Conservation (phyloP, 2,888 invertebrate species). For the Odontocolon sp. region DNA sequence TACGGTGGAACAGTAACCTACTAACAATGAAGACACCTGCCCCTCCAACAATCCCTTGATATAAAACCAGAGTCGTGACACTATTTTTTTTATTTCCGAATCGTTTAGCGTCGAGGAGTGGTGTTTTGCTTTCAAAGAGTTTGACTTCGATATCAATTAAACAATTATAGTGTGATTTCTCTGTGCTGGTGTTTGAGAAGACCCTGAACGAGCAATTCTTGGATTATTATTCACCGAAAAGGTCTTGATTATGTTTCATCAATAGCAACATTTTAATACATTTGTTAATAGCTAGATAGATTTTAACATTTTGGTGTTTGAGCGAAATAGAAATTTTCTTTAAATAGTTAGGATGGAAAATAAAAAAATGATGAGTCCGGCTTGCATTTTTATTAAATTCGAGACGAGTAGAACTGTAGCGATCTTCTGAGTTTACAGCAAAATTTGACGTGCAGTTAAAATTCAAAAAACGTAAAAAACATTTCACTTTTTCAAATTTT, state of each 20-base stretch:
- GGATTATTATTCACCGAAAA: conserved; percentile 36
- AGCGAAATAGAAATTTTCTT: no score
- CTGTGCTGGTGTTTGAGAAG: conserved; percentile 31
- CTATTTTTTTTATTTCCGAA: conserved; percentile 66
- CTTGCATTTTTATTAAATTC: no score
- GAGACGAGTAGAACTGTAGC: no score
- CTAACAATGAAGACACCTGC: conserved; percentile 64
- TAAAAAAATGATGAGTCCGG: no score
- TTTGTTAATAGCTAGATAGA: no score
- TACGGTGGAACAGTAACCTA: conserved; percentile 71
- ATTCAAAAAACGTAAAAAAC: no score
- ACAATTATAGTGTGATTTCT: conserved; percentile 17
- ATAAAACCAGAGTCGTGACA: conserved; percentile 66
- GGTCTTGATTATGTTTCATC: neutral
- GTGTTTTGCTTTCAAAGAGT: conserved; percentile 23
- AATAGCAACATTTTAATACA: no score
- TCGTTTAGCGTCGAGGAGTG: conserved; percentile 56
- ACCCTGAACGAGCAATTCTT: neutral
- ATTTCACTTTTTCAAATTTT: no score
- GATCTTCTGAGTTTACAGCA: no score
- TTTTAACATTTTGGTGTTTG: no score
- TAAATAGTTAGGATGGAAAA: no score
- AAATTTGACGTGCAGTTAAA: no score
- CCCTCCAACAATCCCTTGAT: conserved; percentile 67
- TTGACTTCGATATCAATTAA: neutral